Conservation (phyloP, 2,113 vertebrate genomes). For the Crotalus viridis region DNA sequence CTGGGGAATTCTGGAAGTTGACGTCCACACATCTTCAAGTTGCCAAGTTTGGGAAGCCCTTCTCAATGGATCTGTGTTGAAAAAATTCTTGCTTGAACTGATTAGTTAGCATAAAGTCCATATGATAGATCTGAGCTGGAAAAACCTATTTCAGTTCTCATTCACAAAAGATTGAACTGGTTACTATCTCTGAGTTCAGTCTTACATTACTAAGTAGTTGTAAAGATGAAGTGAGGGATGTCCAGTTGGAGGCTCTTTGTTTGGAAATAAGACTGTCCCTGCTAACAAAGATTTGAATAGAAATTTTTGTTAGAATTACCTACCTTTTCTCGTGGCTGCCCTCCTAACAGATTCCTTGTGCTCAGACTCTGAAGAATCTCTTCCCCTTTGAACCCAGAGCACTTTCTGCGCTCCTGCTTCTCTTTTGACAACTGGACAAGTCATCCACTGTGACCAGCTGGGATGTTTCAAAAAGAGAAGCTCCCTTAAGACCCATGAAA, state of each 20-base stretch:
- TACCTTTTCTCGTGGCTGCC: neutral
- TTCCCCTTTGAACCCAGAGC: neutral
- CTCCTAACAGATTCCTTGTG: neutral
- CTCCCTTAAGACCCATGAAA: neutral
- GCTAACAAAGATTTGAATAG: neutral
- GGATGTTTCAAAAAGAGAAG: neutral
- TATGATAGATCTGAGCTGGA: neutral
- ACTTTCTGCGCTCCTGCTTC: neutral
- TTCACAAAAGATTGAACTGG: neutral
- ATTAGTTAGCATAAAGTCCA: neutral
- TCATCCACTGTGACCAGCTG: neutral
- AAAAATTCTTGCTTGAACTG: neutral
- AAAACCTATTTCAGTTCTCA: neutral
- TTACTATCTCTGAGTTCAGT: neutral
- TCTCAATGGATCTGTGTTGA: neutral
- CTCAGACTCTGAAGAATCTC: neutral
- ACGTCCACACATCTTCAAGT: neutral
- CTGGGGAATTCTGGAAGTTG: neutral
- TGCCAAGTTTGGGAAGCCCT: neutral
- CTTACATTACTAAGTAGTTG: neutral
- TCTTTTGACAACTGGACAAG: neutral
- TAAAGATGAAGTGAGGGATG: neutral
- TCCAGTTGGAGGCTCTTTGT: neutral
- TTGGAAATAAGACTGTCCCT: neutral
- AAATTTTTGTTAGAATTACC: neutral